Evolutionary conservation across 2,797 vertebrate species (phyloP).

Genomic region (Fundulus diaphanus): DNA sequence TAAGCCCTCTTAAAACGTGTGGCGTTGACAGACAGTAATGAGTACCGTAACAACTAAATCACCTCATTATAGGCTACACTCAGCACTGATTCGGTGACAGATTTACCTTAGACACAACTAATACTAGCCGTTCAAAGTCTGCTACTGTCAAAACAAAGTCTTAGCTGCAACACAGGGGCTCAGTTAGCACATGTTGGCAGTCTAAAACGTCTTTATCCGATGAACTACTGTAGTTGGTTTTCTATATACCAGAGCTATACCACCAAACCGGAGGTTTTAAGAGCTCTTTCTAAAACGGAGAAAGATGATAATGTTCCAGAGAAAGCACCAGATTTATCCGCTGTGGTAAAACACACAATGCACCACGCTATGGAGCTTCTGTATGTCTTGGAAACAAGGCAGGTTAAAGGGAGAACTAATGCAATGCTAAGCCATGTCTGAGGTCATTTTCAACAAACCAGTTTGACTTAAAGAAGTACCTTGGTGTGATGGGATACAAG

Average conservation of each 20-base stretch:
- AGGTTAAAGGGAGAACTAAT: conserved; percentile 1
- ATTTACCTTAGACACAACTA: conserved; percentile 21
- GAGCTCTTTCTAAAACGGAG: not conserved
- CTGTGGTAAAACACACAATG: not conserved
- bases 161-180: conserved; percentile 10
- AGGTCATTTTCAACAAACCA: not conserved
- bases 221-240: conserved; percentile 2
- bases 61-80: conserved; percentile 45
- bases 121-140: conserved; percentile 6
- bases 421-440: not conserved
- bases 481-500: not conserved
- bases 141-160: conserved; percentile 43
- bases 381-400: conserved; percentile 6
- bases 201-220: conserved; percentile 22
- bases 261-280: not conserved
- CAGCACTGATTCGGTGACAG: conserved; percentile 37
- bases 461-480: not conserved
- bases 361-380: not conserved
- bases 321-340: not conserved
- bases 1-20: conserved; percentile 13
- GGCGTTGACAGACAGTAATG: conserved; percentile 43
- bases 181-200: conserved; percentile 17
- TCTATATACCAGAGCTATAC: too few relatives aligned
- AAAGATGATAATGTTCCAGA: not conserved
- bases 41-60: conserved; percentile 45